Conservation (phyloP, 2,888 invertebrate species). For the Chrysodeixis includens region DNA sequence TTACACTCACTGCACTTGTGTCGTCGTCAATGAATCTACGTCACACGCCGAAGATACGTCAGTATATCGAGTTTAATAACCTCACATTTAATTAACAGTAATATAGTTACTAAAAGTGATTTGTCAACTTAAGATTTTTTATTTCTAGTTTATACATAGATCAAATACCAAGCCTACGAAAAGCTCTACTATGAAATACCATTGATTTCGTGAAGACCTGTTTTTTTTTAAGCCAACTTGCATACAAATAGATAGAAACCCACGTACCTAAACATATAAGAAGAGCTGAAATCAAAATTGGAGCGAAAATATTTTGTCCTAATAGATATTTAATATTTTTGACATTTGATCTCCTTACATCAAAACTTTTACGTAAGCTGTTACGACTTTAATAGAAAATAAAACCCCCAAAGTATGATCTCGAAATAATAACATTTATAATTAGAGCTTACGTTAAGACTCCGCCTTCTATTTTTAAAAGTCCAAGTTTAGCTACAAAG, state of each 20-base stretch:
- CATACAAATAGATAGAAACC: too few species aligned
- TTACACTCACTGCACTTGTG: conserved; percentile 55
- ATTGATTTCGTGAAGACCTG: too few species aligned
- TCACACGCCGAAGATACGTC: conserved; percentile 46
- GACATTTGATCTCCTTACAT: neutral
- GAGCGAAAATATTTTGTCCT: neutral
- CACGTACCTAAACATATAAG: too few species aligned
- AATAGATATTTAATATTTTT: neutral
- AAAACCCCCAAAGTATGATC: neutral
- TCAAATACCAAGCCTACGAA: too few species aligned
- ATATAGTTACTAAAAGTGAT: neutral
- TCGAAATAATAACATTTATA: neutral
- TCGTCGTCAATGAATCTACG: conserved; percentile 50
- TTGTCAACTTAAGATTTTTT: neutral
- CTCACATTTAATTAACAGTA: conserved; percentile 18
- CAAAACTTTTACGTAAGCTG: conserved; percentile 1
- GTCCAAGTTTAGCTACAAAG: neutral
- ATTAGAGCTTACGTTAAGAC: conserved; percentile 4
- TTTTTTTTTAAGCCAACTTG: too few species aligned
- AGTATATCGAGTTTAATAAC: conserved; percentile 35
- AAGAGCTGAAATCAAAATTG: neutral
- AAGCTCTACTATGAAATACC: too few species aligned
- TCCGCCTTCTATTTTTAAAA: conserved; percentile 3
- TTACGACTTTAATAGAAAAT: neutral
- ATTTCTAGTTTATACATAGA: too few species aligned